These are phyloP conservation scores for Sinotaia quadrata DNA, from an alignment of 2,888 invertebrate species.

Conservation along the genomic window DNA sequence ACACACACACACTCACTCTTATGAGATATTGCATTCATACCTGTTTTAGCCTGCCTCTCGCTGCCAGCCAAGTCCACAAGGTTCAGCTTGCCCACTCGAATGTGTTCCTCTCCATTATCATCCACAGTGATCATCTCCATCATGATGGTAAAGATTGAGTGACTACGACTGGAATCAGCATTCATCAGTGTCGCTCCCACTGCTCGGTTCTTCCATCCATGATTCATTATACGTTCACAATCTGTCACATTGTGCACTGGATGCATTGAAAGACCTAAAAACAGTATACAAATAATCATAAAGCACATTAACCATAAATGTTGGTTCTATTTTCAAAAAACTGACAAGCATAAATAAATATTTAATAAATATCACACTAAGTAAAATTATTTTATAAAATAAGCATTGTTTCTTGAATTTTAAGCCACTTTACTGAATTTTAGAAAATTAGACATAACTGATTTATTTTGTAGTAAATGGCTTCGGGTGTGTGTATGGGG, in stretches of 20 bases:
- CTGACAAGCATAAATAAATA: too few relatives aligned
- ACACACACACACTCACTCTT: neutral
- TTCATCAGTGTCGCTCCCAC: conserved; percentile 92
- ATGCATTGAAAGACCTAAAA: conserved; percentile 80
- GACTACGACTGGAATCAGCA: conserved; percentile 85
- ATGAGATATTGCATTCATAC: conserved; percentile 56
- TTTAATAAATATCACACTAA: too few relatives aligned
- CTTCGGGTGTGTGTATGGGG: too few relatives aligned
- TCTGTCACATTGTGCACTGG: conserved; percentile 85
- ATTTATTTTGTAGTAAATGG: too few relatives aligned
- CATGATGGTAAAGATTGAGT: conserved; percentile 89
- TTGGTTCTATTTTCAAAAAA: too few relatives aligned
- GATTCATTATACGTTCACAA: conserved; percentile 82
- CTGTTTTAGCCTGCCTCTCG: conserved; percentile 86
- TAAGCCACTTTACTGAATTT: too few relatives aligned
- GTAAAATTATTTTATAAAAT: too few relatives aligned
- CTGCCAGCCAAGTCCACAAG: conserved; percentile 92
- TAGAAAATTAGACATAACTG: too few relatives aligned
- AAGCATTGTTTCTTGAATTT: too few relatives aligned
- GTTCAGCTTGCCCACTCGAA: conserved; percentile 84
- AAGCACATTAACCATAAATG: too few relatives aligned
- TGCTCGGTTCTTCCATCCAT: conserved; percentile 85
- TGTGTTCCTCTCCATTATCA: conserved; percentile 75
- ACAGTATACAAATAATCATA: too few relatives aligned
- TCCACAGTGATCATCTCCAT: conserved; percentile 83